phyloP scores from a whole-genome alignment of 1,140 invertebrate genomes.

The Neoseiulus cucumeris region DNA sequence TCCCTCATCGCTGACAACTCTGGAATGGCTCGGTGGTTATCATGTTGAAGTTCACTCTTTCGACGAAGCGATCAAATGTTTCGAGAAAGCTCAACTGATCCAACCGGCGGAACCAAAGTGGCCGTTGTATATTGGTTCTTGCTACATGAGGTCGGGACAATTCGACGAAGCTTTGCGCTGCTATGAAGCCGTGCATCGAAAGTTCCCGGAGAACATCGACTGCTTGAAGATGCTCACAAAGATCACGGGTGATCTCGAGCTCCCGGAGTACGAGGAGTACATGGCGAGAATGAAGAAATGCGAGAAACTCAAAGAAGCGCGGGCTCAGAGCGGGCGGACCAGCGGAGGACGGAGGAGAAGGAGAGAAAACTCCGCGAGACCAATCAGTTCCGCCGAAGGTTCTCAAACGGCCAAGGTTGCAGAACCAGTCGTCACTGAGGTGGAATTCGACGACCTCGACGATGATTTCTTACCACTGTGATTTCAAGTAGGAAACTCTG shows the following conservation, averaged over 20 bases:
- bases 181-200: conserved; percentile 38
- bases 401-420: not conserved
- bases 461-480: not conserved
- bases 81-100: conserved; percentile 65
- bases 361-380: not conserved
- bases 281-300: conserved; percentile 53
- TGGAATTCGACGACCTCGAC: conserved; percentile 4
- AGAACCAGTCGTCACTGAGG: not conserved
- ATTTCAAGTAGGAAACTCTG: not conserved
- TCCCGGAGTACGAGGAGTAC: conserved; percentile 58
- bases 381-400: not conserved
- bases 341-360: not conserved
- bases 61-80: conserved; percentile 71
- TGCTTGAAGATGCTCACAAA: conserved; percentile 65
- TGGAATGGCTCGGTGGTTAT: conserved; percentile 77
- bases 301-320: conserved; percentile 49
- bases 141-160: conserved; percentile 1
- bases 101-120: conserved; percentile 33
- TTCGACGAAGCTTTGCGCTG: conserved; percentile 2
- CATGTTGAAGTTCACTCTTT: conserved; percentile 70
- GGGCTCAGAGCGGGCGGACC: not conserved
- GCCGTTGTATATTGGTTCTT: not conserved
- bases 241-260: conserved; percentile 55
- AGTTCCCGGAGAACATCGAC: conserved; percentile 65
- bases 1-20: conserved; percentile 66